phyloP scores from a whole-genome alignment of 2,797 vertebrate species.

The Pyrocephalus nanus region DNA sequence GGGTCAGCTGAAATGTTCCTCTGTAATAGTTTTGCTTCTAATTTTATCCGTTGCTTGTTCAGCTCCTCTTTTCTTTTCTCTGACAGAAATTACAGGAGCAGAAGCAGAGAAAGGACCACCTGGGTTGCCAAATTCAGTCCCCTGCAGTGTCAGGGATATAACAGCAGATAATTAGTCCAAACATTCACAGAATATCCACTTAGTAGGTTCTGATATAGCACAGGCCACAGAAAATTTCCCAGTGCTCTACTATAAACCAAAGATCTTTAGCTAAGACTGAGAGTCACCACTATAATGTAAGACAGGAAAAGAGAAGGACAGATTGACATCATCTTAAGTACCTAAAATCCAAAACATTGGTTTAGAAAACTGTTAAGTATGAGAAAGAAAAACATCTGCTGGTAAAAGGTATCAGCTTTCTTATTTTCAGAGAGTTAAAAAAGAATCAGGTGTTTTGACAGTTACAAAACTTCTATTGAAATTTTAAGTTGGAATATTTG shows the following conservation, averaged over 20 bases:
- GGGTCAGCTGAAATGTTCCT: slow-evolving; percentile 37
- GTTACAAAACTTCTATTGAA: slow-evolving; percentile 40
- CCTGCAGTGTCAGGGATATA: slow-evolving; percentile 45
- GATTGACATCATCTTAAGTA: slow-evolving; percentile 46
- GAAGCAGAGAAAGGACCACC: slow-evolving; percentile 55
- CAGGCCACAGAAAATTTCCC: slow-evolving; percentile 48
- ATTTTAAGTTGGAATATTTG: slow-evolving; percentile 38
- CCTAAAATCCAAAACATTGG: slow-evolving; percentile 28
- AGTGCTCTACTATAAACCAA: slow-evolving; percentile 29
- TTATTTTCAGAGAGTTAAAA: slow-evolving; percentile 44
- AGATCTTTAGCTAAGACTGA: slow-evolving; percentile 17
- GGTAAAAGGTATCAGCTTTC: slow-evolving; percentile 30
- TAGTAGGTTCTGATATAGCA: slow-evolving; percentile 42
- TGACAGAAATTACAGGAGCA: slow-evolving; percentile 23
- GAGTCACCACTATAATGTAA: slow-evolving; percentile 25
- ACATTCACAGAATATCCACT: slow-evolving; percentile 47
- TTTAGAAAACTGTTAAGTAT: slow-evolving; percentile 26
- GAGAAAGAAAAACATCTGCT: slow-evolving; percentile 52
- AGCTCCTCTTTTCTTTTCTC: slow-evolving; percentile 18
- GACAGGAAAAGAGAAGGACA: slow-evolving; percentile 25
- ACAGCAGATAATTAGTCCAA: slow-evolving; percentile 64
- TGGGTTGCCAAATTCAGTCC: slow-evolving; percentile 58
- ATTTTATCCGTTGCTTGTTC: slow-evolving; percentile 45
- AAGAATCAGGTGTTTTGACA: slow-evolving; percentile 58
- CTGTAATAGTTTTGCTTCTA: slow-evolving; percentile 30